Base-by-base conservation (phyloP, 2,113 vertebrate species). In the Ictalurus punctatus region DNA sequence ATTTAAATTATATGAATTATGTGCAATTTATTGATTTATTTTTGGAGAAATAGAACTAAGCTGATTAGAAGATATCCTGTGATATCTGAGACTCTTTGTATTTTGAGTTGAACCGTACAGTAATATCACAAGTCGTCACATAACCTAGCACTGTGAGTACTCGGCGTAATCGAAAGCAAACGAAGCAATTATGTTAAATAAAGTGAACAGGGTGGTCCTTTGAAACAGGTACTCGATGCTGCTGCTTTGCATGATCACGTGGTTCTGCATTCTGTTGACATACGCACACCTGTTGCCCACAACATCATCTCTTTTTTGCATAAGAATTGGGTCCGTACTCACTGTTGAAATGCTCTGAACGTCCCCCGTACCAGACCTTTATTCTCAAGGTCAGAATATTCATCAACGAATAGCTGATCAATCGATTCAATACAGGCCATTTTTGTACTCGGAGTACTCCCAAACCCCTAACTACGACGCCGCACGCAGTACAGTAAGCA, bases 271-370 rank as follows among this genome's bases (percentile, higher is more conserved):
- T 23, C 40, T 16, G 76, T 79, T 52, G 76, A 27, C 25, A 12
- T 79, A 27, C 14, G 12, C 44, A 54, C 13, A 54, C 76, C 44
- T 27, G 48, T 79, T n/a, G 12, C 23, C 44, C 12, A 52, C 23
- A 78, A 14, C 74, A 79, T n/a, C 76, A 14, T n/a, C 74, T 48
- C 23, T 48, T 79, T 79, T 79, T 79, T 79, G 76, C 76, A 79
- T 54, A 54, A n/a, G 25, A 79, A 54, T 16, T 54, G 48, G 44
- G 25, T 79, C 48, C 1, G n/a, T 54, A 79, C 23, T 52, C 25
- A 12, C 25, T 2, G 1, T 16, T 79, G 44, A 79, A 44, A 44
- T 10, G 37, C 8, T 73, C 30, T 2, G 34, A 73, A 73, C 71
- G 8, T 21, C 30, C 16, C 16, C 71, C 17, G 9, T 34, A 37